Conservation (phyloP, 2,113 vertebrate species). For the Myotis yumanensis region DNA sequence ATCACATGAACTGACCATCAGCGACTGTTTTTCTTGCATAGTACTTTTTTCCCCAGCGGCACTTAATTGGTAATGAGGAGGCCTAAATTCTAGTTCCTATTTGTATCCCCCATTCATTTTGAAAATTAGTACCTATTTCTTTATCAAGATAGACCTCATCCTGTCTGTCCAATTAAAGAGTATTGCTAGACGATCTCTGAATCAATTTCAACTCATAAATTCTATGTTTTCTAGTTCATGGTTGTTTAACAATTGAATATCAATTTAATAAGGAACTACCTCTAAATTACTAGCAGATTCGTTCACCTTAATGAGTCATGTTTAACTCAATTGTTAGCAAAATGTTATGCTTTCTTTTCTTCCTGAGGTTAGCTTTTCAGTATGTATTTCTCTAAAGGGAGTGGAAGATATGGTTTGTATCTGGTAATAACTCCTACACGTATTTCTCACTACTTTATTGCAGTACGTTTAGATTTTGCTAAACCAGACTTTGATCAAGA, state of each 20-base stretch:
- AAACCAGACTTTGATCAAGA: neutral
- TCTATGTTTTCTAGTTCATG: neutral
- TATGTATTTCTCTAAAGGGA: neutral
- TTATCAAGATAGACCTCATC: neutral
- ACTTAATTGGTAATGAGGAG: neutral
- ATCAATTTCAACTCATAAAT: neutral
- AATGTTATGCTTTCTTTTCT: neutral
- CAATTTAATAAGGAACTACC: neutral
- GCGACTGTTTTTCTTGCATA: neutral
- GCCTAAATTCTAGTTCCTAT: neutral
- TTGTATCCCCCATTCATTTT: neutral
- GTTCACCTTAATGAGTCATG: neutral
- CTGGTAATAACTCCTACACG: neutral
- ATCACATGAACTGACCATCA: neutral
- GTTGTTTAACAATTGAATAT: neutral
- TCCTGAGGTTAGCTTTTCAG: neutral
- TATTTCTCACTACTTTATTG: neutral
- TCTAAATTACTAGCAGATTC: conserved; percentile 3
- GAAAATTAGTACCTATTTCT: neutral
- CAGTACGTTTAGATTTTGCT: neutral
- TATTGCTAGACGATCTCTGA: neutral
- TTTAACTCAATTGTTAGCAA: neutral
- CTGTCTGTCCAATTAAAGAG: neutral
- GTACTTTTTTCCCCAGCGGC: neutral
- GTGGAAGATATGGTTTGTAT: neutral